Evolutionary conservation across 1,140 invertebrate species (phyloP), one percentile per base, ranked within the genome.

Genomic region (Eriocheir sinensis): DNA sequence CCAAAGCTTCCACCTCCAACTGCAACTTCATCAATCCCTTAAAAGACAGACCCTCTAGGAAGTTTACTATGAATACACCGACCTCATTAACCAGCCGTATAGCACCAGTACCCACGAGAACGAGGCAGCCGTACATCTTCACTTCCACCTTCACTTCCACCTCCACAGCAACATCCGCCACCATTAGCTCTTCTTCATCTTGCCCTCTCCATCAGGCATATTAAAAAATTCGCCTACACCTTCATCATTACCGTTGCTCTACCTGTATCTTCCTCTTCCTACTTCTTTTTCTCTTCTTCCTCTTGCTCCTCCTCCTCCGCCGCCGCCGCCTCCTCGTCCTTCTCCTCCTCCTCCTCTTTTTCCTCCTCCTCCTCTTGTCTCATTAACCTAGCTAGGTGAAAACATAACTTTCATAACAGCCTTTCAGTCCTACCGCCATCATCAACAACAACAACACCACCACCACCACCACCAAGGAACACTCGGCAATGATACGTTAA

Each of bases 401-500:
- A 72, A 21, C 12, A n/a, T n/a, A n/a, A n/a, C 60, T 72, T 3
- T n/a, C 17, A 21, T 1, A 8, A 21, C 60, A 72, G n/a, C 60
- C 60, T 72, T 60, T 21, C 53, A 12, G 21, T n/a, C 0, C 8
- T n/a, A 48, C 44, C 44, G 15, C 44, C 44, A 48, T 15, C 44
- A 48, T 15, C 44, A 48, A 4, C 44, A 48, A 4, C 44, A 8
- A 4, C 44, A 48, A 4, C 44, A 48, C 60, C 60, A 17, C 60
- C 60, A 1, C 27, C 60, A 72, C 60, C 60, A 1, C 60, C 60
- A 4, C 12, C 60, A 27, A 72, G 60, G 60, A 72, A 21, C 60
- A n/a, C 60, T 72, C 60, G n/a, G 60, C 27, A 72, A 72, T 72
- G n/a, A 72, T 72, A 72, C 27, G 60, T 72, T 72, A 72, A 72